Evolutionary conservation across 2,113 vertebrate genomes (phyloP), one percentile per base, ranked within the genome.

Genomic region (Muntiacus muntjak): DNA sequence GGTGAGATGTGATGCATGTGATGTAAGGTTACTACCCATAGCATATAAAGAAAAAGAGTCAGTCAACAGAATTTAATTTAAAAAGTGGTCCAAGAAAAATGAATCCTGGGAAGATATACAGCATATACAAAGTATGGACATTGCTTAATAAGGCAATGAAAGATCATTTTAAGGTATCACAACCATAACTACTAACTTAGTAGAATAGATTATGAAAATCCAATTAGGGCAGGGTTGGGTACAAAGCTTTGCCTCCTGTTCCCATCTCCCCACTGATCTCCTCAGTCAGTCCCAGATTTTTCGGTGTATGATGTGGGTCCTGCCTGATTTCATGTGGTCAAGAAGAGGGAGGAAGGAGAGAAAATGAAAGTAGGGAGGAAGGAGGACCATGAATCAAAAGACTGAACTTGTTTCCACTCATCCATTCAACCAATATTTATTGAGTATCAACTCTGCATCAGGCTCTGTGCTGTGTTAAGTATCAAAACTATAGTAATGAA

Each of bases 201-300:
- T 33, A 81, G 85, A 94, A 95, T 54, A 30, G 54, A 93, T 67
- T 50, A 91, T 23, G 97, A 88, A 93, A 91, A 87, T 40, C 33
- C 87, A 93, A 12, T 40, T 21, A 47, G 28, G 50, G 19, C 57
- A 64, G 54, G 60, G 60, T 26, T 64, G 40, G 33, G n/a, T 57
- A 91, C 30, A 90, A 81, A 50, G n/a, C 33, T 92, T 67, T 82
- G 40, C 79, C 55, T 57, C 33, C 16, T 45, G 4, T 64, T 58
- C 33, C 28, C 33, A 87, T 10, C 64, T 67, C 43, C 30, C 71
- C 13, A 60, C 6, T 15, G 4, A 76, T 25, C 45, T 64, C 58
- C n/a, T 33, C 64, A 82, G 86, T 15, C 64, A 54, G 58, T 87
- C 28, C 55, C 64, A 90, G 62, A 95, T 87, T 92, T 90, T 94